Conservation (phyloP, 2,888 invertebrate species). For the Latrodectus hesperus region DNA sequence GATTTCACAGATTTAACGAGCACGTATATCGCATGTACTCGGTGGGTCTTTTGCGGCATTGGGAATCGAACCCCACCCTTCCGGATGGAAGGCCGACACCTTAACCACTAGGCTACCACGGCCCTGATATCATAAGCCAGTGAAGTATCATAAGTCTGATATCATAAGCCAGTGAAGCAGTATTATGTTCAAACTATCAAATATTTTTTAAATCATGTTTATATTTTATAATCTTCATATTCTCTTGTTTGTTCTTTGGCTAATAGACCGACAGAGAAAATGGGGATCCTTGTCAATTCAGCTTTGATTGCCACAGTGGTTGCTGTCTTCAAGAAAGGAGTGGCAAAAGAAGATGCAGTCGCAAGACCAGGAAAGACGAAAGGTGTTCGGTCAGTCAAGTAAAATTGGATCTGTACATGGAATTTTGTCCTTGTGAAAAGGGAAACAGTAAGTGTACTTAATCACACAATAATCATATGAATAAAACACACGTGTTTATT, state of each 20-base stretch:
- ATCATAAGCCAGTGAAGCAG: no score
- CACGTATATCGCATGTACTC: no score
- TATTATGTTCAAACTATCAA: no score
- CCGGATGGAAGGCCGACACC: no score
- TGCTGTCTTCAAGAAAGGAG: conserved; percentile 53
- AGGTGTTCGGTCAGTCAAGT: conserved; percentile 64
- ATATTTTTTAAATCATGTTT: no score
- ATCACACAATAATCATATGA: neutral
- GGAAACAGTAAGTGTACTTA: conserved; percentile 58
- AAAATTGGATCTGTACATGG: conserved; percentile 64
- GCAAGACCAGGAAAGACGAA: conserved; percentile 49
- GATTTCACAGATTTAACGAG: no score
- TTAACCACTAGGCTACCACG: no score
- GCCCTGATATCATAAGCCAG: no score
- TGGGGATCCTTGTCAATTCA: conserved; percentile 62
- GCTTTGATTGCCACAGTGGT: conserved; percentile 54
- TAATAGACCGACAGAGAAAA: conserved; percentile 67
- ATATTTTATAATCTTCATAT: no score
- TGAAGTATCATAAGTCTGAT: no score
- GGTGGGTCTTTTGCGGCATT: no score
- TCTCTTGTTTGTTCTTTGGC: neutral
- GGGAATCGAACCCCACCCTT: no score
- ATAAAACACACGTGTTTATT: neutral
- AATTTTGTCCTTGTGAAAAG: conserved; percentile 62
- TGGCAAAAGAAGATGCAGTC: conserved; percentile 49